phyloP scores from a whole-genome alignment of 92 coral and sea anemone species.

The Palythoa caribaeorum region DNA sequence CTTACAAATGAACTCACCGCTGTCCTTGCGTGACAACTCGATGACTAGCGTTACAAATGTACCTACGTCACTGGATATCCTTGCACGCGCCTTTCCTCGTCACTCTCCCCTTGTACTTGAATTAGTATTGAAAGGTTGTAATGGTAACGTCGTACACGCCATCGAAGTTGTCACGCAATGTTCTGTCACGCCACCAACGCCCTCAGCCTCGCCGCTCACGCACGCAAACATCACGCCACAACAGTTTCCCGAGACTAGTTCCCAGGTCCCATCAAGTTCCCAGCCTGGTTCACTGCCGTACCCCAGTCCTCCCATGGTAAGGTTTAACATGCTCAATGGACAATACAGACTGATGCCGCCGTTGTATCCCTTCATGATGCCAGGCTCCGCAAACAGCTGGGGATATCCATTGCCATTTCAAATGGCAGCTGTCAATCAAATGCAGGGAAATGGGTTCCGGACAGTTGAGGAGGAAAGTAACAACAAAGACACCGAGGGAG shows the following conservation, averaged over 20 bases:
- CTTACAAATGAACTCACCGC: constrained; percentile 67
- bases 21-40: constrained; percentile 70
- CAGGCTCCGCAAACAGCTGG: constrained; percentile 68
- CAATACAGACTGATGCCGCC: constrained; percentile 73
- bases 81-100: constrained; percentile 86
- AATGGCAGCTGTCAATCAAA: constrained; percentile 33
- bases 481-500: not conserved
- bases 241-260: constrained; percentile 16
- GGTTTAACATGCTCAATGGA: constrained; percentile 76
- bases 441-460: constrained; percentile 34
- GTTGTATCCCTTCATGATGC: constrained; percentile 83
- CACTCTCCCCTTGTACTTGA: constrained; percentile 77
- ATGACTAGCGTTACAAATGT: constrained; percentile 41
- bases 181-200: constrained; percentile 54
- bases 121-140: constrained; percentile 89
- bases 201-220: constrained; percentile 49
- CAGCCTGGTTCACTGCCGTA: constrained; percentile 51
- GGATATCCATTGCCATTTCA: constrained; percentile 63
- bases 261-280: constrained; percentile 51
- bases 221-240: constrained; percentile 44
- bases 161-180: constrained; percentile 87
- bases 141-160: constrained; percentile 92
- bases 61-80: constrained; percentile 85
- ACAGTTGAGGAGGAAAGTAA: not conserved
- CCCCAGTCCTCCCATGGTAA: constrained; percentile 76